Evolutionary conservation across 2,113 vertebrate species (phyloP).

Genomic region (Neogale vison): DNA sequence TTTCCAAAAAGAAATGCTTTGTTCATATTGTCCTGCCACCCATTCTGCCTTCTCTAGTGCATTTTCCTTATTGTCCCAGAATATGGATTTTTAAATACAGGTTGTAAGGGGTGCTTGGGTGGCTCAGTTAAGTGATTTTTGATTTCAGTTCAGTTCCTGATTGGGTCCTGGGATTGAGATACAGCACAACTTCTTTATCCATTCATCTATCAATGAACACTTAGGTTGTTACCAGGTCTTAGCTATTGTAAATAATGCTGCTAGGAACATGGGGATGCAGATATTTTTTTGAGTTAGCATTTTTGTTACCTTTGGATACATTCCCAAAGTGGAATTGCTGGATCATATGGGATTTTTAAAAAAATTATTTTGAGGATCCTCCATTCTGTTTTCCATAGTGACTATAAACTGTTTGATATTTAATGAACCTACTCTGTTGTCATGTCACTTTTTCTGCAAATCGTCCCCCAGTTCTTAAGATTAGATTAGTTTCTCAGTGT

Average conservation of each 20-base stretch:
- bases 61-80: neutral
- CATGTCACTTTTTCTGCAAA: neutral
- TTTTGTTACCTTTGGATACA: neutral
- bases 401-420: neutral
- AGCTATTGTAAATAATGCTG: neutral
- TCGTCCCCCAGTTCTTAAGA: neutral
- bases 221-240: neutral
- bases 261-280: neutral
- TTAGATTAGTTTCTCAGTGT: neutral
- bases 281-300: neutral
- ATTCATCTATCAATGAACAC: neutral
- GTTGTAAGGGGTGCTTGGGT: neutral
- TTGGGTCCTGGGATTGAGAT: neutral
- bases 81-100: neutral
- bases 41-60: neutral
- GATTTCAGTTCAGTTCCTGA: neutral
- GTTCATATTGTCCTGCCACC: neutral
- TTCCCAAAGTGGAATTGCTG: neutral
- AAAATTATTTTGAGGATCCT: neutral
- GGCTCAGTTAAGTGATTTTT: neutral
- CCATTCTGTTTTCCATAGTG: neutral
- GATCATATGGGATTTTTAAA: neutral
- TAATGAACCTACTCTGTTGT: neutral
- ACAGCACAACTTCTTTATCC: neutral
- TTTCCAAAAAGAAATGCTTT: neutral